These are phyloP conservation scores for Cerastis rubricosa DNA, from an alignment of 2,888 invertebrate genomes.

Conservation along the genomic window DNA sequence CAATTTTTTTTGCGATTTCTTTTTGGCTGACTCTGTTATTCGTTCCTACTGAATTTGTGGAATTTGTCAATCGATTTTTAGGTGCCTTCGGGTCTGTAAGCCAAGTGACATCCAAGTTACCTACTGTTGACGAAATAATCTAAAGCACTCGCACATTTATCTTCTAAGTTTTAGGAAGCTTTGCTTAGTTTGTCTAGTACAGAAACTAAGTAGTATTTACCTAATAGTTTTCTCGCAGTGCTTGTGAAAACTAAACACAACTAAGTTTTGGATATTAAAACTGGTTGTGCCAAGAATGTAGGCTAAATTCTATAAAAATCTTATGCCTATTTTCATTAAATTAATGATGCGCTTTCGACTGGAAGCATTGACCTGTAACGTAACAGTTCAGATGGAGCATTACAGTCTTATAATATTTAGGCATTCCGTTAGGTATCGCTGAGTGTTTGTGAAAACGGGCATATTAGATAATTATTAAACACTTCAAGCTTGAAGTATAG, in stretches of 20 bases:
- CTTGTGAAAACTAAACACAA: slow-evolving; percentile 3
- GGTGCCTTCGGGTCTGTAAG: background rate
- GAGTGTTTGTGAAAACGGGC: background rate
- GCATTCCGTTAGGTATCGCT: no score
- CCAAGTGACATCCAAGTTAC: background rate
- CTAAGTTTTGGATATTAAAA: background rate
- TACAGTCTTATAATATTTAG: background rate
- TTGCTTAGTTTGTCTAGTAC: background rate
- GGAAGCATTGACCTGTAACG: no score
- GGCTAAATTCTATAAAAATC: background rate
- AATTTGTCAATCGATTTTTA: background rate
- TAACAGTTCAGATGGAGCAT: no score
- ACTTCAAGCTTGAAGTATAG: no score
- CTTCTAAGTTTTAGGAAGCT: background rate
- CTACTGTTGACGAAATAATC: slow-evolving; percentile 45
- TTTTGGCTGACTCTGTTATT: background rate
- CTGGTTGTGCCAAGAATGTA: background rate
- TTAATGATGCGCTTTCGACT: no score
- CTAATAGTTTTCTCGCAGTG: background rate
- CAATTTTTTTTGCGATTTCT: background rate
- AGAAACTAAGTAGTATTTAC: background rate
- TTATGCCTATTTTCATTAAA: background rate
- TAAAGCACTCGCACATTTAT: background rate
- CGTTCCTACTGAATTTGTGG: background rate
- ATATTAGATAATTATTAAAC: background rate